Percentiles rank a stretch among this genome's conserved stretches.
These are phyloP conservation scores for Chironomus tepperi DNA, from an alignment of 1,140 invertebrate species.

Conservation along the genomic window DNA sequence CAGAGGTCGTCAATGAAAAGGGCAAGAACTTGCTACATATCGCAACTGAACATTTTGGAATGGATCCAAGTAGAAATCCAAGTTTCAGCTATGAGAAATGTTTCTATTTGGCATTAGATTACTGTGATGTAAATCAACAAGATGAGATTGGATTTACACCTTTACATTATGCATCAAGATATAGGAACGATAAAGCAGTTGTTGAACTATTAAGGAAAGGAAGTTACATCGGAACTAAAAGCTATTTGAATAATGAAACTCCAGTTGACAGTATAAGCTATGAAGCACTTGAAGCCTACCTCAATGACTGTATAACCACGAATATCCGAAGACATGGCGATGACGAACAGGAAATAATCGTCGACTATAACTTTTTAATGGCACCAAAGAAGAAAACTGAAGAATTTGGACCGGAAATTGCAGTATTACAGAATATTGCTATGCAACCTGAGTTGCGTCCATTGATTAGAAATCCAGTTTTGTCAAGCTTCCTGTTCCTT, in stretches of 20 bases:
- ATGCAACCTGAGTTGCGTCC: conserved; percentile 50
- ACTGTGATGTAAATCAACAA: conserved; percentile 52
- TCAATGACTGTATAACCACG: conserved; percentile 58
- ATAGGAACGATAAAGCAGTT: conserved; percentile 50
- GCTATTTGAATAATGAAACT: conserved; percentile 50
- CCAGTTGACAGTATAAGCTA: conserved; percentile 59
- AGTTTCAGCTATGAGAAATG: conserved; percentile 43
- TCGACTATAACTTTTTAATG: conserved; percentile 62
- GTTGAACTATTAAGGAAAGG: conserved; percentile 53
- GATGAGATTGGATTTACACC: conserved; percentile 67
- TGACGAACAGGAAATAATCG: conserved; percentile 57
- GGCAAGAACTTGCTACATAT: conserved; percentile 45
- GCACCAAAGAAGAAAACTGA: conserved; percentile 42
- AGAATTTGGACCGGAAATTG: conserved; percentile 51
- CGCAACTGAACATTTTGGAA: conserved; percentile 45
- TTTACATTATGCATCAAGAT: conserved; percentile 70
- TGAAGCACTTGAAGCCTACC: conserved; percentile 53
- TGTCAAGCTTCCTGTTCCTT: conserved; percentile 69
- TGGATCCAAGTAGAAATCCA: conserved; percentile 33
- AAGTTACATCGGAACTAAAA: conserved; percentile 59
- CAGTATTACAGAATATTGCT: conserved; percentile 56
- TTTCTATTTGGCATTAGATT: conserved; percentile 46
- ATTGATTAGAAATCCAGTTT: conserved; percentile 67
- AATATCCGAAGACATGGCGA: conserved; percentile 51
- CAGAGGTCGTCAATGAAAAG: conserved; percentile 42